Conservation (phyloP, 2,888 invertebrate genomes). For the Sphaeridia pumilis region DNA sequence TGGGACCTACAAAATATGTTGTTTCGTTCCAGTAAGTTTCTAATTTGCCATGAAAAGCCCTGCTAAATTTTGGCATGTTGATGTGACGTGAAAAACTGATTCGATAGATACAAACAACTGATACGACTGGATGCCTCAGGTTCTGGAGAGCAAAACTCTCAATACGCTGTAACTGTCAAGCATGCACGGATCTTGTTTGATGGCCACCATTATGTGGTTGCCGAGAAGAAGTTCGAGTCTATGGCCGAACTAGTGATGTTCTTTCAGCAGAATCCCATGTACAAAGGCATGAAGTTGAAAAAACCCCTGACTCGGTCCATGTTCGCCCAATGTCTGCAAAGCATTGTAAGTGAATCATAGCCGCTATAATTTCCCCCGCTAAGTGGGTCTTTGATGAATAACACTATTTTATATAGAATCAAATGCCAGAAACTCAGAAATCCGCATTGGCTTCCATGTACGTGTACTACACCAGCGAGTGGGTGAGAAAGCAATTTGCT, state of each 20-base stretch:
- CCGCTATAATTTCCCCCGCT: too few species aligned
- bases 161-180: neutral
- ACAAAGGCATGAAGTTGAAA: neutral
- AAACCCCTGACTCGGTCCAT: neutral
- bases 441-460: too few species aligned
- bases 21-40: neutral
- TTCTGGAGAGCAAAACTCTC: neutral
- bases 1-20: neutral
- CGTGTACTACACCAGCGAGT: too few species aligned
- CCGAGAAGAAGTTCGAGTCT: neutral
- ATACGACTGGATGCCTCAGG: neutral
- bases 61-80: neutral
- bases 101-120: neutral
- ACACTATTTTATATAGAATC: too few species aligned
- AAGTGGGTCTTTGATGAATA: too few species aligned
- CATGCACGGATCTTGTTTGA: neutral
- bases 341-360: too few species aligned
- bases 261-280: neutral
- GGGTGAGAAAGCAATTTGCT: too few species aligned
- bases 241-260: neutral
- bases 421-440: too few species aligned
- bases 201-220: neutral
- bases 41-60: neutral
- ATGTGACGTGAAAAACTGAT: too few species aligned
- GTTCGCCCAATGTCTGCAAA: too few species aligned